A percentile compares a stretch with the other conserved stretches of the same genome.
phyloP scores from a whole-genome alignment of 30 jellyfish, hydroid and myxozoan genomes.

The Aurelia sp. region DNA sequence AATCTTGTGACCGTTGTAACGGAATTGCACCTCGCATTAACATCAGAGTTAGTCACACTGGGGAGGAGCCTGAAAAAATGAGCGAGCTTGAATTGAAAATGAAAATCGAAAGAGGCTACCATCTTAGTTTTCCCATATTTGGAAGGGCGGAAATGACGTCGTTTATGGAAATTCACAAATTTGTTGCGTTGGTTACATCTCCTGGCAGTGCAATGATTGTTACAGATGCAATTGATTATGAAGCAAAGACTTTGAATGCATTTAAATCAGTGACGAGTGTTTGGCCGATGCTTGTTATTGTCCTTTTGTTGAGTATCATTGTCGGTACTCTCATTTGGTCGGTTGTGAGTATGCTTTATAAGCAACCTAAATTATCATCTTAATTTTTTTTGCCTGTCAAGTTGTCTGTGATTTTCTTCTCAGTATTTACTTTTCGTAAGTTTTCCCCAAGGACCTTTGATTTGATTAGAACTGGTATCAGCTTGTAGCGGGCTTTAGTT shows the following conservation, averaged over 20 bases:
- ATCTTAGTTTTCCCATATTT: slow-evolving; percentile 65
- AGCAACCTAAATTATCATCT: too few relatives aligned
- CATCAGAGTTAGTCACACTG: slow-evolving; percentile 36
- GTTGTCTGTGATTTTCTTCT: too few relatives aligned
- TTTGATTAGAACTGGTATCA: too few relatives aligned
- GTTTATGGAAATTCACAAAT: slow-evolving; percentile 38
- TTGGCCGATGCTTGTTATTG: slow-evolving; percentile 65
- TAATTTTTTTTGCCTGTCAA: too few relatives aligned
- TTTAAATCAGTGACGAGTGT: slow-evolving; percentile 6
- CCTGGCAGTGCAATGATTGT: slow-evolving; percentile 83
- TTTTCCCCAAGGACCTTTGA: too few relatives aligned
- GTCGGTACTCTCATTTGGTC: slow-evolving; percentile 72
- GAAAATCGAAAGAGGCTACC: slow-evolving; percentile 34
- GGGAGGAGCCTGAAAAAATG: slow-evolving; percentile 62
- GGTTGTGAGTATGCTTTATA: slow-evolving; percentile 51
- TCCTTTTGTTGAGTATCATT: slow-evolving; percentile 27
- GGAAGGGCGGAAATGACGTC: slow-evolving; percentile 60
- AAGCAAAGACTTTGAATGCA: slow-evolving; percentile 27
- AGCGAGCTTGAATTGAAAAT: slow-evolving; percentile 15
- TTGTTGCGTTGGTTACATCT: slow-evolving; percentile 47
- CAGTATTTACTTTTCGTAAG: too few relatives aligned
- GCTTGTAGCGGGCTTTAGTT: too few relatives aligned
- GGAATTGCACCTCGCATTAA: slow-evolving; percentile 20
- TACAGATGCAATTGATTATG: slow-evolving; percentile 28
- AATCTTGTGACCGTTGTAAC: slow-evolving; percentile 56